Conservation (phyloP, 1,140 invertebrate genomes). For the Rhizoglyphus robini region DNA sequence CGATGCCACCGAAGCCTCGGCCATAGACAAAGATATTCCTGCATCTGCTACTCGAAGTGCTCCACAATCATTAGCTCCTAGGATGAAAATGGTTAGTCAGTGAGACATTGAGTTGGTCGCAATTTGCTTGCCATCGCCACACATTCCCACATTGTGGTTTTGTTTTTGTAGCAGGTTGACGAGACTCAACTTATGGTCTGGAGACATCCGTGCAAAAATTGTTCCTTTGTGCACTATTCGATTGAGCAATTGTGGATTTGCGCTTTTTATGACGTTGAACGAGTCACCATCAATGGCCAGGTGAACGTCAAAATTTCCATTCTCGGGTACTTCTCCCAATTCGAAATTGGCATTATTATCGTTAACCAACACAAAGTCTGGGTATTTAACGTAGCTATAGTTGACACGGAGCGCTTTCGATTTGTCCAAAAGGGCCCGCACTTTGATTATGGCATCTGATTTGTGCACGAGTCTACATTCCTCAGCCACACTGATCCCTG, state of each 20-base stretch:
- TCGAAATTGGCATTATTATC: slow-evolving; percentile 21
- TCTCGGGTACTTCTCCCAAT: neutral
- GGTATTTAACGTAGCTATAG: slow-evolving; percentile 25
- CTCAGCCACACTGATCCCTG: slow-evolving; percentile 85
- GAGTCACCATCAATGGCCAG: slow-evolving; percentile 26
- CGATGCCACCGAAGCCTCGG: slow-evolving; percentile 86
- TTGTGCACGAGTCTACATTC: slow-evolving; percentile 77
- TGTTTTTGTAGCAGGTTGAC: slow-evolving; percentile 69
- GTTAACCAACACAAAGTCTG: slow-evolving; percentile 25
- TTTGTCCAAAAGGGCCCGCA: slow-evolving; percentile 21
- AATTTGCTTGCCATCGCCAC: slow-evolving; percentile 57
- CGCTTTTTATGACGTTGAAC: slow-evolving; percentile 24
- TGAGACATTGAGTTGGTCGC: neutral
- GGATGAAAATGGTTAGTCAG: neutral
- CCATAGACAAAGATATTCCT: slow-evolving; percentile 89
- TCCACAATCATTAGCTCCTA: slow-evolving; percentile 82
- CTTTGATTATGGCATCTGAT: slow-evolving; percentile 24
- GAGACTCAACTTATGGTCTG: slow-evolving; percentile 86
- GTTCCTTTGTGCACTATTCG: slow-evolving; percentile 41
- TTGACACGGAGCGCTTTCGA: neutral
- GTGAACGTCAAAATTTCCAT: slow-evolving; percentile 22
- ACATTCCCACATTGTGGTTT: slow-evolving; percentile 73
- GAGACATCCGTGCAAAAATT: slow-evolving; percentile 91
- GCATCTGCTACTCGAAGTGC: slow-evolving; percentile 80
- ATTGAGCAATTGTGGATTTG: slow-evolving; percentile 21